Conservation (phyloP, 2,113 vertebrate genomes). For the Stercorarius parasiticus region DNA sequence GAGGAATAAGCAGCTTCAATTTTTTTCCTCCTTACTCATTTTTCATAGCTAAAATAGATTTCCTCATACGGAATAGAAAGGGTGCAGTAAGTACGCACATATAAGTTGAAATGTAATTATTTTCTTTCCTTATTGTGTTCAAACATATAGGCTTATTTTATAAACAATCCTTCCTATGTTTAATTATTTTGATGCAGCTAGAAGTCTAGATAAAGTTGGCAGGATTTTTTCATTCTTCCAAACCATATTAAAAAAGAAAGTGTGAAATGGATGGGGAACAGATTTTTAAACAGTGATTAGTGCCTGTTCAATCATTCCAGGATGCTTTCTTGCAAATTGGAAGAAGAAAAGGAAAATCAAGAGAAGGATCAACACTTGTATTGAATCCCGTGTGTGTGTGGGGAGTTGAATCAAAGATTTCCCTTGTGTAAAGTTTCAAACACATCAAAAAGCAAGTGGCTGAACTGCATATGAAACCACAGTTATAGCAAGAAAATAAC, state of each 20-base stretch:
- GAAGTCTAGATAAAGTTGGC: not conserved
- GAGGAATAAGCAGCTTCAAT: not conserved
- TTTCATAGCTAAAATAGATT: not conserved
- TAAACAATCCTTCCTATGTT: not conserved
- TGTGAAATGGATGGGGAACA: not conserved
- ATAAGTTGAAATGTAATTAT: not conserved
- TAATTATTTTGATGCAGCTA: not conserved
- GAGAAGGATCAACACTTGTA: not conserved
- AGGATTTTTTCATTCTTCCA: not conserved
- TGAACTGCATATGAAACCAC: not conserved
- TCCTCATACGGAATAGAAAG: not conserved
- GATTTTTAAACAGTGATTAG: not conserved
- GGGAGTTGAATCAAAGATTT: not conserved
- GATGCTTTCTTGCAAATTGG: not conserved
- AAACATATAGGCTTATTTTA: not conserved
- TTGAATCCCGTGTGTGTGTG: not conserved
- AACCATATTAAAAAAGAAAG: not conserved
- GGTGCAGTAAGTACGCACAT: fast-evolving
- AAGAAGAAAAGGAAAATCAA: not conserved
- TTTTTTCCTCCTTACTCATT: not conserved
- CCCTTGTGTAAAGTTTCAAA: not conserved
- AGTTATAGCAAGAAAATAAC: conserved; percentile 1
- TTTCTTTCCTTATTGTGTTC: not conserved
- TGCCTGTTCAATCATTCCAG: not conserved
- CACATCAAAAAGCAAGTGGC: conserved; percentile 2